Evolutionary conservation across 1,140 invertebrate genomes (phyloP).

Genomic region (Drosophila nigromelanica): DNA sequence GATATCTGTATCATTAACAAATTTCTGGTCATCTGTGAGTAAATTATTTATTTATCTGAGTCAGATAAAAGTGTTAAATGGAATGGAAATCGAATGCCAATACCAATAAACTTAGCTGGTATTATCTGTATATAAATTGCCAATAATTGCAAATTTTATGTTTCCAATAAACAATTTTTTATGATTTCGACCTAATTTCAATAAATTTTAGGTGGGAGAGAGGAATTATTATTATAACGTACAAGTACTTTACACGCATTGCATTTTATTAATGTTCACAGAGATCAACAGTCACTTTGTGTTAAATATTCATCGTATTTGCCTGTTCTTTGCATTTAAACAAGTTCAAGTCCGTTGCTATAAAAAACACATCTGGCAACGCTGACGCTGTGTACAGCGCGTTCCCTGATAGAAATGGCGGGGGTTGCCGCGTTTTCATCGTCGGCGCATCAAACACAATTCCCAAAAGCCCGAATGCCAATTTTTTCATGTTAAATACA

Average conservation of each 20-base stretch:
- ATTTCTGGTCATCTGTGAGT: no score
- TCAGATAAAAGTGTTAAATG: no score
- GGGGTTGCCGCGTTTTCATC: constrained; percentile 17
- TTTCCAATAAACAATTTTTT: no score
- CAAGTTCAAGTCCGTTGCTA: constrained; percentile 67
- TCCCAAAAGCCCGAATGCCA: constrained; percentile 75
- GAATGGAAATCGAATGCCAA: no score
- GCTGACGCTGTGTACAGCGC: constrained; percentile 17
- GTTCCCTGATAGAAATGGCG: not conserved
- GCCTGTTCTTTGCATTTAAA: constrained; percentile 28
- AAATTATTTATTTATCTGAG: no score
- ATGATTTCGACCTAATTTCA: not conserved
- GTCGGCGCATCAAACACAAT: constrained; percentile 60
- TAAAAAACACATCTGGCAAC: constrained; percentile 67
- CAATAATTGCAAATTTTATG: no score
- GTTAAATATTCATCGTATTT: constrained; percentile 16
- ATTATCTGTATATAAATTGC: no score
- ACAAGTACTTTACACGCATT: not conserved
- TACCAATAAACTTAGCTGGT: no score
- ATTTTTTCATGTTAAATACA: constrained; percentile 74
- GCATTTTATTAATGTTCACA: constrained; percentile 5
- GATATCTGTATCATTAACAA: no score
- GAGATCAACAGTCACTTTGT: constrained; percentile 10
- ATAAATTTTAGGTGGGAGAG: not conserved
- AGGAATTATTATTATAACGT: not conserved